phyloP scores from a whole-genome alignment of 2,888 invertebrate genomes.

The Arenicola marina region DNA sequence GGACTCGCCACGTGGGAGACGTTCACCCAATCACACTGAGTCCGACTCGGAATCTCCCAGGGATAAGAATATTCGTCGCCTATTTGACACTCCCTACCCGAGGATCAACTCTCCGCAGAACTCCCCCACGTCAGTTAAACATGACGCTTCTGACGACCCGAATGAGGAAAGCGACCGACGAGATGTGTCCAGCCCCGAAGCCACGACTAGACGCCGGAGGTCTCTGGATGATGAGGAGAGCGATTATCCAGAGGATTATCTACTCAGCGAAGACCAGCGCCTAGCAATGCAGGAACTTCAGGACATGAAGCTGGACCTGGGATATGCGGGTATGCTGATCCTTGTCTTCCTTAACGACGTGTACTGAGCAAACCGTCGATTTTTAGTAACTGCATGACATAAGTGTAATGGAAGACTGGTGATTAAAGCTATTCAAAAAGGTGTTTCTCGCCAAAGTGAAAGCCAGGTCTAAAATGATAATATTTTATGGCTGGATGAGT shows the following conservation, averaged over 20 bases:
- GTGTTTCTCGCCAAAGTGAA: background rate
- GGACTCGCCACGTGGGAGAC: too few relatives aligned
- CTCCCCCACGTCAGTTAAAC: background rate
- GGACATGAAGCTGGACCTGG: slow-evolving; percentile 43
- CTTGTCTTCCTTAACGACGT: too few relatives aligned
- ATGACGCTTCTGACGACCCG: background rate
- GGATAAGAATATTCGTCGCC: too few relatives aligned
- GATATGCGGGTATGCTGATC: slow-evolving; percentile 35
- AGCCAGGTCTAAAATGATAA: too few relatives aligned
- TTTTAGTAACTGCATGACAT: too few relatives aligned
- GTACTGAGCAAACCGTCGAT: too few relatives aligned
- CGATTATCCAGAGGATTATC: background rate
- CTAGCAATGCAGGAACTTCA: slow-evolving; percentile 51
- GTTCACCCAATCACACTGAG: too few relatives aligned
- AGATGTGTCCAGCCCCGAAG: background rate
- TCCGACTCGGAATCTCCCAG: too few relatives aligned
- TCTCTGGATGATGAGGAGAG: background rate
- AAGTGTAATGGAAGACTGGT: too few relatives aligned
- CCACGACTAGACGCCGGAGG: too few relatives aligned
- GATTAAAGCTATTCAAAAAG: background rate
- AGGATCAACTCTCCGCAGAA: background rate
- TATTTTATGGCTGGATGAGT: too few relatives aligned
- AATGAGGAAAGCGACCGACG: background rate
- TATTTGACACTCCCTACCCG: background rate
- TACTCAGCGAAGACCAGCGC: slow-evolving; percentile 50